These are phyloP conservation scores for Danaus melanippus DNA, from an alignment of 1,140 invertebrate genomes.

Conservation along the genomic window DNA sequence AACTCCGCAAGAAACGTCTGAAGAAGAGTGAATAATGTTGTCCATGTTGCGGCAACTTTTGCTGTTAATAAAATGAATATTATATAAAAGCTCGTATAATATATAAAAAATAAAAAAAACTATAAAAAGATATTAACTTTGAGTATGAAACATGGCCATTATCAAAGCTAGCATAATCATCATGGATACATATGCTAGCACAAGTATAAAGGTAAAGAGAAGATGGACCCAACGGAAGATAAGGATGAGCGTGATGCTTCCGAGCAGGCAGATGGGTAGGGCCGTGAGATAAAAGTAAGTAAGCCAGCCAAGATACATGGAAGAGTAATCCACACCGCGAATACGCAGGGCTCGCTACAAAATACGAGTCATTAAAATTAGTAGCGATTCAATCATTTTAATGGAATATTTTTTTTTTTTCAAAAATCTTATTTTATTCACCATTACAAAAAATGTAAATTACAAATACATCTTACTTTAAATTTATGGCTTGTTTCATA, in stretches of 20 bases:
- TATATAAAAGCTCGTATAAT: too few species aligned
- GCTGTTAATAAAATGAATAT: constrained; percentile 20
- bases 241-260: constrained; percentile 40
- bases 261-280: constrained; percentile 41
- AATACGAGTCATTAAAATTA: constrained; percentile 1
- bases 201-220: constrained; percentile 32
- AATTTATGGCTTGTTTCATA: constrained; percentile 36
- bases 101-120: too few species aligned
- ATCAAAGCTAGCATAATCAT: constrained; percentile 52
- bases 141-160: constrained; percentile 52
- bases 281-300: constrained; percentile 43
- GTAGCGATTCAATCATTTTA: not conserved
- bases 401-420: too few species aligned
- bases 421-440: too few species aligned
- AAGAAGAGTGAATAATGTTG: constrained; percentile 41
- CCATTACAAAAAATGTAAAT: too few species aligned
- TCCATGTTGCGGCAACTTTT: constrained; percentile 45
- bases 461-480: constrained; percentile 28
- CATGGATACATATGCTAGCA: constrained; percentile 40
- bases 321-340: constrained; percentile 36
- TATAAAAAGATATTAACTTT: constrained; percentile 24
- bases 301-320: constrained; percentile 50
- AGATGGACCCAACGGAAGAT: constrained; percentile 57
- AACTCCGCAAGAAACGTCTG: constrained; percentile 48
- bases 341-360: constrained; percentile 41